Evolutionary conservation across 1,140 invertebrate species (phyloP).

Genomic region (Dolichoris vasculosae): DNA sequence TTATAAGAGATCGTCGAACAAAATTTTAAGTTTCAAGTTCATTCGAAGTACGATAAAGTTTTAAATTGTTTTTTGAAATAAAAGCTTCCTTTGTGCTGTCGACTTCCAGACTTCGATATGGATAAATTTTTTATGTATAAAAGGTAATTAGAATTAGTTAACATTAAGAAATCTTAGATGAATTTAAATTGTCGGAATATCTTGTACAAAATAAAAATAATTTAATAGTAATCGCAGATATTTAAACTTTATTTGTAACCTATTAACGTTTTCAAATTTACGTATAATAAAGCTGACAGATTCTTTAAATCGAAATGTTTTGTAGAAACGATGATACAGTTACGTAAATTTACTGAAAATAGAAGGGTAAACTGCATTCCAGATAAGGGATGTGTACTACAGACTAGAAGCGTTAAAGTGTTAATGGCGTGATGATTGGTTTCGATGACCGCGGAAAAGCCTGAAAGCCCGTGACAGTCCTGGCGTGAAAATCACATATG

Average conservation of each 20-base stretch:
- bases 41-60: not conserved
- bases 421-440: conserved; percentile 20
- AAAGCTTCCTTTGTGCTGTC: not conserved
- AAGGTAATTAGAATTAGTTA: too few relatives aligned
- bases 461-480: not conserved
- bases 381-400: not conserved
- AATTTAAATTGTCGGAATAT: too few relatives aligned
- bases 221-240: too few relatives aligned
- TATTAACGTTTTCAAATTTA: too few relatives aligned
- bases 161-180: too few relatives aligned
- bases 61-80: not conserved
- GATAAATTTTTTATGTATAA: too few relatives aligned
- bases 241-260: too few relatives aligned
- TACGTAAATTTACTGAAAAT: not conserved
- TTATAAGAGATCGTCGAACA: too few relatives aligned
- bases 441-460: conserved; percentile 30
- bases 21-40: too few relatives aligned
- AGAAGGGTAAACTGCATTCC: not conserved
- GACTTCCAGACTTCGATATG: too few relatives aligned
- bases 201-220: too few relatives aligned
- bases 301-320: not conserved
- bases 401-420: not conserved
- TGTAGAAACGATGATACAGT: not conserved
- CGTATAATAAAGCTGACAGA: not conserved
- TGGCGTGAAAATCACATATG: conserved; percentile 9